phyloP scores from a whole-genome alignment of 2,797 vertebrate genomes.

The Nyctalus aviator region DNA sequence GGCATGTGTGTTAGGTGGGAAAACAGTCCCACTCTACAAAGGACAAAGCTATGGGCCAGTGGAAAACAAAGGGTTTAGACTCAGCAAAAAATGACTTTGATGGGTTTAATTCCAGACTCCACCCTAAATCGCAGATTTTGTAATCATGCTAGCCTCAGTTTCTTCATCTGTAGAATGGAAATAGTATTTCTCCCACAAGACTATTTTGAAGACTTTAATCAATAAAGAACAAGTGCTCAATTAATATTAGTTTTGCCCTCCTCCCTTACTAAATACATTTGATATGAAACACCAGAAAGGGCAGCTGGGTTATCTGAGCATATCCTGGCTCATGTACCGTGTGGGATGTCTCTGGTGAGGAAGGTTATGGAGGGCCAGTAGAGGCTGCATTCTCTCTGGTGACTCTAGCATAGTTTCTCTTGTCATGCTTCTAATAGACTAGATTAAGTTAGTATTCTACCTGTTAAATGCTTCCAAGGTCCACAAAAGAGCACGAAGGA shows the following conservation, averaged over 20 bases:
- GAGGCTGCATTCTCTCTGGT: background rate
- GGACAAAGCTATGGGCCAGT: rapidly evolving
- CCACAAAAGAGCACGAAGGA: background rate
- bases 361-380: background rate
- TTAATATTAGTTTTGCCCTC: background rate
- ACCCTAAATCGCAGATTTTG: background rate
- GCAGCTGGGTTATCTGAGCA: too few relatives aligned
- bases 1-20: background rate
- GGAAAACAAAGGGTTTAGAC: background rate
- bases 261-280: background rate
- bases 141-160: background rate
- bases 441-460: background rate
- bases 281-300: background rate
- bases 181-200: background rate
- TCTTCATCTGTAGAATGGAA: background rate
- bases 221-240: background rate
- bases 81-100: too few relatives aligned
- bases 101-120: background rate
- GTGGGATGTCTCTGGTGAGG: background rate
- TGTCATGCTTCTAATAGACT: background rate
- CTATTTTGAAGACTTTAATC: background rate
- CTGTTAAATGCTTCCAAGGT: background rate
- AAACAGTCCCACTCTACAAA: background rate
- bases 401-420: background rate
- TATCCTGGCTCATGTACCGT: background rate